Evolutionary conservation across 2,888 invertebrate species (phyloP).

Genomic region (Acanthosepion esculentum): DNA sequence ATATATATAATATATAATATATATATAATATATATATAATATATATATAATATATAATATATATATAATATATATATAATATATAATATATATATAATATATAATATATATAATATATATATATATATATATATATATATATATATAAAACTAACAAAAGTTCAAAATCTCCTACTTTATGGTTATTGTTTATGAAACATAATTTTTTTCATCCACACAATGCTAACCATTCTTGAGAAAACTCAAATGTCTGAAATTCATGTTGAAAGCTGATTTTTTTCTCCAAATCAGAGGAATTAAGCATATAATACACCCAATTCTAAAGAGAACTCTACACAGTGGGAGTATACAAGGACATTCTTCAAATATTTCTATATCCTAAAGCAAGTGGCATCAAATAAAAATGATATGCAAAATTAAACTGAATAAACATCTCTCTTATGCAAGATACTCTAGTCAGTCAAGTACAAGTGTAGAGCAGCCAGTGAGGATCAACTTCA

Average conservation of each 20-base stretch:
- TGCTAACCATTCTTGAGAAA: background rate
- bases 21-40: too few species aligned
- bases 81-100: too few species aligned
- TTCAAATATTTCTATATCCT: background rate
- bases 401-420: background rate
- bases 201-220: background rate
- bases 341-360: background rate
- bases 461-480: too few species aligned
- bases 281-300: background rate
- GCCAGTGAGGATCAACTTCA: too few species aligned
- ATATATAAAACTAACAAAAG: background rate
- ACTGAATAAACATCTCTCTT: too few species aligned
- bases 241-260: background rate
- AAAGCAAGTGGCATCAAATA: background rate
- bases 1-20: too few species aligned
- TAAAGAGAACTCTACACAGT: background rate
- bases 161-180: background rate
- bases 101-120: too few species aligned
- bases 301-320: background rate
- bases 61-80: too few species aligned
- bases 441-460: too few species aligned
- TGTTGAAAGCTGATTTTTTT: background rate
- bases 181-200: background rate
- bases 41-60: too few species aligned
- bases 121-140: too few species aligned